Evolutionary conservation across 1,140 invertebrate genomes (phyloP), one percentile per base, ranked within the genome.

Genomic region (Drosophila lacertosa): DNA sequence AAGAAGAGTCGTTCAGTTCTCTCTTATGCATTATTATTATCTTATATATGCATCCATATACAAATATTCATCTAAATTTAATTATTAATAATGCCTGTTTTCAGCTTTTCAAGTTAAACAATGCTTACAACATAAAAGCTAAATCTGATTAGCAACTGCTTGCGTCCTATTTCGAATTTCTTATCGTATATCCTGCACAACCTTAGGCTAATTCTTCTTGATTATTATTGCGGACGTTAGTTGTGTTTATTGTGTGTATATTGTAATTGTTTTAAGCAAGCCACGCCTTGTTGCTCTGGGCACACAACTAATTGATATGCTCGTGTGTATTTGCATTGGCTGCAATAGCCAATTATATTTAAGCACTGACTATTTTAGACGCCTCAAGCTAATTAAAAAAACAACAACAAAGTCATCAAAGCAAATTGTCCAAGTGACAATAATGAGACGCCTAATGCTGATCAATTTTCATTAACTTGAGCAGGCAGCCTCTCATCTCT

Each of bases 401-500:
- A 64, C 42, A 54, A 20, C 22, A 40, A 55, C 29, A 58, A 64
- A 65, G 60, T 58, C 62, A 66, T 66, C 54, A 71, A 71, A 71
- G 63, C 68, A 71, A 66, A 66, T 66, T 66, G 54, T n/a, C 51
- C 50, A 60, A 39, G 63, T 62, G 73, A 64, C 67, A 81, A 73
- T 67, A 58, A 71, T 67, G 66, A 54, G 32, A 24, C 33, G 18
- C 48, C 29, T 39, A 54, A 68, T 60, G 77, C 68, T 68, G 73
- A 81, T 81, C 73, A 81, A 81, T 81, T 81, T 81, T 76, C 78
- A 81, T 81, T 77, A 81, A 58, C 45, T 20, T 10, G 24, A 22
- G 2, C 42, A 54, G 22, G 39, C 35, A 48, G 16, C 10, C n/a
- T 6, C 9, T 32, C 4, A 4, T 6, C 18, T 10, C 20, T 9